Percentiles rank a stretch among this genome's conserved stretches.
Conservation (phyloP, 2,113 vertebrate species). For the Eulemur rufifrons region DNA sequence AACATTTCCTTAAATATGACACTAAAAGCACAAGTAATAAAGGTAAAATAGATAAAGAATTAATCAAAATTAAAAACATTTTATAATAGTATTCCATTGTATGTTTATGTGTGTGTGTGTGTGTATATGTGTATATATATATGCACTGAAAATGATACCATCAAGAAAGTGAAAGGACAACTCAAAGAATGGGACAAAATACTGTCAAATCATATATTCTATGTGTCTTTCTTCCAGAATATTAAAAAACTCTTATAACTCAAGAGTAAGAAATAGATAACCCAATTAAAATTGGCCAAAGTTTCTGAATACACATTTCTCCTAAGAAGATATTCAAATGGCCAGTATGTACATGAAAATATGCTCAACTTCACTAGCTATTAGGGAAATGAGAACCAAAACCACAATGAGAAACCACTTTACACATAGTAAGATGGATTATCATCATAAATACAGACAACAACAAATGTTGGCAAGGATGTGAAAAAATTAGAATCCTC, state of each 20-base stretch:
- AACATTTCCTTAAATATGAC: not conserved
- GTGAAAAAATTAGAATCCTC: not conserved
- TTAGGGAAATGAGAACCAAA: not conserved
- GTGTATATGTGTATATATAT: too few species aligned
- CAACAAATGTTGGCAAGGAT: not conserved
- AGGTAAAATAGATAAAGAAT: not conserved
- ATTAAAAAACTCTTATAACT: not conserved
- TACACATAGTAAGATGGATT: not conserved
- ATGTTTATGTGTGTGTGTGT: too few species aligned
- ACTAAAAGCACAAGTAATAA: not conserved
- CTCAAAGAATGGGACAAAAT: not conserved
- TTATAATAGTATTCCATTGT: too few species aligned
- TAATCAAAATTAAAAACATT: not conserved
- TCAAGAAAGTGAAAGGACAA: not conserved
- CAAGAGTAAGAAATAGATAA: not conserved
- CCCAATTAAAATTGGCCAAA: not conserved
- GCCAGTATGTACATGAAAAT: not conserved
- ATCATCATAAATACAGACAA: not conserved
- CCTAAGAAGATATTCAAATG: not conserved
- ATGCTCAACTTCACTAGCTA: not conserved
- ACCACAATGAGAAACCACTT: not conserved
- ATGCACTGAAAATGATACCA: not conserved
- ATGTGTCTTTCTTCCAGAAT: not conserved
- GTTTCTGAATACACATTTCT: not conserved
- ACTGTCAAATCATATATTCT: not conserved